Evolutionary conservation across 2,797 vertebrate species (phyloP).

Genomic region (Typhlichthys subterraneus): DNA sequence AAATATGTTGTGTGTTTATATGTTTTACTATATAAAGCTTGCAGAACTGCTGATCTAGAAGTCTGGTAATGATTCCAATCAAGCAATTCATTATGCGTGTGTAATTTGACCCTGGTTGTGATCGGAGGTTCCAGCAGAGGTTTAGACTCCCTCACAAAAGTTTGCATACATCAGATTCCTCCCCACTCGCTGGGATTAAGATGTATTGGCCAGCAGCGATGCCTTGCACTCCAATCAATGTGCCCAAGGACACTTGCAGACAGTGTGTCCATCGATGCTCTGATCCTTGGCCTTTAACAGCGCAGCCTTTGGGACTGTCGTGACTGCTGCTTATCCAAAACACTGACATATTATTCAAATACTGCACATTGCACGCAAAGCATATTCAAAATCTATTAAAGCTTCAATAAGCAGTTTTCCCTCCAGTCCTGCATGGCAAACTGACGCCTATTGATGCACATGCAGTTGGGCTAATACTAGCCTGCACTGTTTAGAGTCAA

Average conservation of each 20-base stretch:
- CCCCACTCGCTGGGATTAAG: slow-evolving; percentile 44
- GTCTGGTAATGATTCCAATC: slow-evolving; percentile 20
- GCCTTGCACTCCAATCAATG: slow-evolving; percentile 51
- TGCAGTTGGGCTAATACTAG: no score
- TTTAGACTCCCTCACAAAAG: not conserved
- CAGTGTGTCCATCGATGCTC: slow-evolving; percentile 35
- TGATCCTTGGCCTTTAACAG: slow-evolving; percentile 43
- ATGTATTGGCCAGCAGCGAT: slow-evolving; percentile 29
- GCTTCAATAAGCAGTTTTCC: no score
- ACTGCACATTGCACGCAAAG: slow-evolving; percentile 12
- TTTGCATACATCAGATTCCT: slow-evolving; percentile 10
- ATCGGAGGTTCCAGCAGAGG: not conserved
- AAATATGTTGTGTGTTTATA: no score
- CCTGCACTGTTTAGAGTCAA: no score
- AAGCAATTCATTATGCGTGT: slow-evolving; percentile 36
- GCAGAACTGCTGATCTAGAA: slow-evolving; percentile 6
- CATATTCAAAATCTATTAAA: slow-evolving; percentile 24
- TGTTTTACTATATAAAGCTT: not conserved
- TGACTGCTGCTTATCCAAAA: slow-evolving; percentile 34
- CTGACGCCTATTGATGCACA: no score
- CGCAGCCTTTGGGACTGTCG: slow-evolving; percentile 20
- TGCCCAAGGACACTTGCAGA: slow-evolving; percentile 49
- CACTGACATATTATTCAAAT: slow-evolving; percentile 50
- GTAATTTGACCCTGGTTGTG: slow-evolving; percentile 24
- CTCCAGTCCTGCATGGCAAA: no score